Base-by-base conservation (phyloP, 2,113 vertebrate species). In the Anoura caudifer region DNA sequence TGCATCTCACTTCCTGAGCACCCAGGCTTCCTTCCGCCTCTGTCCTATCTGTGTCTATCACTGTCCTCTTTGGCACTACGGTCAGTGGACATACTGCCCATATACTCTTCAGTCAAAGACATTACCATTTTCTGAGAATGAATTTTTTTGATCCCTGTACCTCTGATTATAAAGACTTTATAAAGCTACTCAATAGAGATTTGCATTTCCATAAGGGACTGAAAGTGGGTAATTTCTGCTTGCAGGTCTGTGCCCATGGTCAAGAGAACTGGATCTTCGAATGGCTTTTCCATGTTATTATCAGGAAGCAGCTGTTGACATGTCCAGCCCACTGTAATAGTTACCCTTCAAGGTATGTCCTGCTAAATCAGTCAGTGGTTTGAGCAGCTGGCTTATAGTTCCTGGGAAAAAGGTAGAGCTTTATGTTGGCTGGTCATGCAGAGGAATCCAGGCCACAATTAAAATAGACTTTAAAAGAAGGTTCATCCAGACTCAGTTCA, bases 1-100 rank as follows among this genome's bases (percentile, higher is more conserved):
- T 38, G n/a, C 63, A 4, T 56, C 96, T 93, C 93, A 84, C 96
- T 97, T 96, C 91, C 91, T 56, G 6, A 75, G 1, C 61, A 61
- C n/a, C 92, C 86, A 56, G 50, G 70, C 81, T 97, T 97, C 93
- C 50, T 88, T 77, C 77, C 36, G 5, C 82, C 80, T 45, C 85
- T 20, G 43, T 69, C 65, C 56, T 2, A 36, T 52, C 36, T 72
- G 19, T 7, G 10, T 75, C 70, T 97, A 12, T 38, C 75, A n/a
- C 12, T 77, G 41, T 52, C 28, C 76, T 82, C 45, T 70, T 9
- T 41, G 22, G 5, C 22, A 43, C 33, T 17, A 5, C 3, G 54
- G 59, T 69, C n/a, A 31, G 17, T 90, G 28, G 38, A 43, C 80
- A 80, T 47, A 11, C 38, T 15, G 24, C 14, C 47, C 28, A 80